Base-by-base conservation (phyloP, 2,113 vertebrate genomes). In the Callorhinus ursinus region DNA sequence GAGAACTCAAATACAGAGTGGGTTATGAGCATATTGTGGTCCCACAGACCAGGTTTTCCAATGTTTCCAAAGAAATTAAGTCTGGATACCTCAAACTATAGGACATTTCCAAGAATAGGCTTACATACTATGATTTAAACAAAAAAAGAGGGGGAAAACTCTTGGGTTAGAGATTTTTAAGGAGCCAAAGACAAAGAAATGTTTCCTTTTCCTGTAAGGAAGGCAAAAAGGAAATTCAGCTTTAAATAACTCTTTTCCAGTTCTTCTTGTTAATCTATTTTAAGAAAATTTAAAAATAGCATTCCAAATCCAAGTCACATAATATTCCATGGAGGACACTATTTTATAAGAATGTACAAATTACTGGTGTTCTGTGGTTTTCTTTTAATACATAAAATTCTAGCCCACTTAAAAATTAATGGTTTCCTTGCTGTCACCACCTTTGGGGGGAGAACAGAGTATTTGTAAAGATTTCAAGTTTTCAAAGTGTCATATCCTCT, bases 1-100 rank as follows among this genome's bases (percentile, higher is more conserved):
- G 0, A 94, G 19, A 94, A 89, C 39, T 87, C 39, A 99, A 99
- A 99, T 98, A 98, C 98, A 98, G 89, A 98, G 97, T 98, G 97
- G 98, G 98, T 98, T 98, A 98, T 81, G 97, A 98, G 95, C 96
- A 98, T 10, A 98, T 71, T 93, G 96, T 98, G 95, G 98, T 96
- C 91, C 90, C 97, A 98, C 79, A 98, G 96, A 97, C 96, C 95
- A 98, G 96, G 39, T 97, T 98, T 92, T 96, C 95, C 93, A 96
- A 96, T 80, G 89, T 94, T 97, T 97, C 94, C 94, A 98, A 95
- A 97, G 97, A 98, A 94, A 74, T 97, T 98, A 97, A 97, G 81
- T 88, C 90, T 96, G 82, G 83, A 96, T 96, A 97, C 71, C 83
- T 92, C 71, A 96, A 96, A 97, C 81, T 97, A 97, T 33, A 89